Evolutionary conservation across 1,140 invertebrate genomes (phyloP).

Genomic region (Drosophila parvula): DNA sequence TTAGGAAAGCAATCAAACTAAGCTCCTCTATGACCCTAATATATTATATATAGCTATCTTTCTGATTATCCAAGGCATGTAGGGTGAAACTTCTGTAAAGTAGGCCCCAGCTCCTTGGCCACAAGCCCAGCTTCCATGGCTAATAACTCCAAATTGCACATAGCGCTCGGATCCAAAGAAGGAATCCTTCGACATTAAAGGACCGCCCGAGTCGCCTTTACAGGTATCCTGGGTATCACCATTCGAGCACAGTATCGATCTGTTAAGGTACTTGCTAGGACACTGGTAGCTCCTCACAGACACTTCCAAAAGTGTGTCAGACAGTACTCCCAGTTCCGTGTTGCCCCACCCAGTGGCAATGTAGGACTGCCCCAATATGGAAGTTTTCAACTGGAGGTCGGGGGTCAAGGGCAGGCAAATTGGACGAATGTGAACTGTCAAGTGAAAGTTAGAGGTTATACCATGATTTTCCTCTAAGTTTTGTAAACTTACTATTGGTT

Average conservation of each 20-base stretch:
- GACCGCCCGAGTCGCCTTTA: conserved; percentile 1
- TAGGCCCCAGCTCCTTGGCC: conserved; percentile 8
- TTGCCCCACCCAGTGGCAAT: conserved; percentile 1
- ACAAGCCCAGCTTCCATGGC: conserved; percentile 2
- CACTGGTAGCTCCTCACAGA: background rate
- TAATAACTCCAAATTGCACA: background rate
- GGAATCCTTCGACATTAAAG: background rate
- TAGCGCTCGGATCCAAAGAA: background rate
- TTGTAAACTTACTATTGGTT: background rate
- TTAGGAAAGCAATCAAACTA: no score
- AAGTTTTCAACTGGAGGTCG: background rate
- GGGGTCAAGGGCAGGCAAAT: conserved; percentile 5
- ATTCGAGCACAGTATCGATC: background rate
- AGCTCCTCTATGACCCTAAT: no score
- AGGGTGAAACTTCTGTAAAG: background rate
- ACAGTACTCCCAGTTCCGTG: background rate
- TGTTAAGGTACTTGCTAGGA: background rate
- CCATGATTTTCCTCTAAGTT: background rate
- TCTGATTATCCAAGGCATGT: background rate
- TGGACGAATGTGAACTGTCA: background rate
- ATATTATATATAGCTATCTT: conserved; percentile 1
- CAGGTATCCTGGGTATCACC: conserved; percentile 1
- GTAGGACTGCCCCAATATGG: background rate
- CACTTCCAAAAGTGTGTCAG: background rate
- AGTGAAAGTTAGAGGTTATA: background rate